Conservation (phyloP, 53 echinoderm and acorn worm species). For the Henricia sp. region DNA sequence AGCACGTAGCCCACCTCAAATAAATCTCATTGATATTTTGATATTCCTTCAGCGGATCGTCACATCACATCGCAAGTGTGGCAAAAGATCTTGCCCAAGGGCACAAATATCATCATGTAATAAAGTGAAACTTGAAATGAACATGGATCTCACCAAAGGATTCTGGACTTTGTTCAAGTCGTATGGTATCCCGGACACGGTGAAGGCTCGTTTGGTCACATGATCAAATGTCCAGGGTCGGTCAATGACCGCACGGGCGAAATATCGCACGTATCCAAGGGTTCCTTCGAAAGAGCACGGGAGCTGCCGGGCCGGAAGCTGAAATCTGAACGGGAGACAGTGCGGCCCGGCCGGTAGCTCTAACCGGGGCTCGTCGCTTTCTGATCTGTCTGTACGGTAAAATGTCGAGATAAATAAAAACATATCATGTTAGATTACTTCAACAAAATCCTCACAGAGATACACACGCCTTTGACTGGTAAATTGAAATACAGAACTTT, state of each 20-base stretch:
- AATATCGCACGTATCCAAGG: constrained; percentile 82
- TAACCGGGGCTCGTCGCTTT: constrained; percentile 62
- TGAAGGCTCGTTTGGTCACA: constrained; percentile 88
- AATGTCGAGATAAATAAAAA: too few relatives aligned
- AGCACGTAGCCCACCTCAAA: too few relatives aligned
- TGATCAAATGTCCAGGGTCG: constrained; percentile 98
- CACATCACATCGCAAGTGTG: too few relatives aligned
- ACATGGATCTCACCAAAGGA: constrained; percentile 87
- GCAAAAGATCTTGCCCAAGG: too few relatives aligned
- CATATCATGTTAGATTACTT: too few relatives aligned
- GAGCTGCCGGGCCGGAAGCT: constrained; percentile 73
- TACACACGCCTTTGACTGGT: too few relatives aligned
- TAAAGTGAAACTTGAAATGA: too few relatives aligned
- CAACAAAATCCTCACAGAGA: too few relatives aligned
- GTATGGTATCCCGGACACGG: constrained; percentile 81
- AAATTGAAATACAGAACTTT: too few relatives aligned
- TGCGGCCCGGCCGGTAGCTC: constrained; percentile 70
- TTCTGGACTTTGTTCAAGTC: constrained; percentile 82
- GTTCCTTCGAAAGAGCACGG: constrained; percentile 96
- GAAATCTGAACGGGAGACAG: constrained; percentile 82
- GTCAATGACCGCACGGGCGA: constrained; percentile 86
- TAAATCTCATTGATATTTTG: too few relatives aligned
- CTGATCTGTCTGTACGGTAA: constrained; percentile 52
- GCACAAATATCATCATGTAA: too few relatives aligned
- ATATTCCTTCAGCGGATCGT: too few relatives aligned